phyloP scores from a whole-genome alignment of 2,797 vertebrate genomes.

The Ptychobarbus kaznakovi region DNA sequence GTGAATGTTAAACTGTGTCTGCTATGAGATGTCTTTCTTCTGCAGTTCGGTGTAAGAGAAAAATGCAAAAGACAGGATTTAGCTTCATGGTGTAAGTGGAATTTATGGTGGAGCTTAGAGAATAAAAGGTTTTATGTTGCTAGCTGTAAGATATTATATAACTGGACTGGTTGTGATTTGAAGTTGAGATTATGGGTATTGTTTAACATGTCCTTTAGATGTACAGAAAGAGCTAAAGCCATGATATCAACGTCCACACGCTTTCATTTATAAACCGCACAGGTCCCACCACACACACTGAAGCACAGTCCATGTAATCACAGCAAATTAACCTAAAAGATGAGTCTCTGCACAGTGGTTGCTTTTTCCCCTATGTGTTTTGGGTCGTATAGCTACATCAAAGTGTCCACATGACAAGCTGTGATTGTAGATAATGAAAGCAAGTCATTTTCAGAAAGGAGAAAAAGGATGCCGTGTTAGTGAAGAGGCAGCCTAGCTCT shows the following conservation, averaged over 20 bases:
- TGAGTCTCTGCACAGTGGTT: neutral
- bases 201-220: neutral
- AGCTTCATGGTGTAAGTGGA: neutral
- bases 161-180: neutral
- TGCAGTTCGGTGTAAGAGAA: neutral
- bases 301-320: neutral
- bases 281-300: neutral
- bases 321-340: neutral
- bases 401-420: neutral
- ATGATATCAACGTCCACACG: neutral
- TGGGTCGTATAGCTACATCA: neutral
- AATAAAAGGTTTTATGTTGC: neutral
- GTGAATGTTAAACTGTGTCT: neutral
- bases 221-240: neutral
- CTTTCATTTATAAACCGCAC: neutral
- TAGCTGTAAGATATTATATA: neutral
- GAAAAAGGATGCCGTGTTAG: neutral
- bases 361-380: neutral
- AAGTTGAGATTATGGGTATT: neutral
- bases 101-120: neutral
- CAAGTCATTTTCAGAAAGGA: neutral
- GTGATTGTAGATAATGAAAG: constrained; percentile 17
- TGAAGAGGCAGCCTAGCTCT: neutral
- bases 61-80: neutral
- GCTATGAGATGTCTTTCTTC: neutral